Percentiles rank a stretch among this genome's conserved stretches.
These are phyloP conservation scores for Phodopus roborovskii DNA, from an alignment of 2,113 vertebrate species.

Conservation along the genomic window DNA sequence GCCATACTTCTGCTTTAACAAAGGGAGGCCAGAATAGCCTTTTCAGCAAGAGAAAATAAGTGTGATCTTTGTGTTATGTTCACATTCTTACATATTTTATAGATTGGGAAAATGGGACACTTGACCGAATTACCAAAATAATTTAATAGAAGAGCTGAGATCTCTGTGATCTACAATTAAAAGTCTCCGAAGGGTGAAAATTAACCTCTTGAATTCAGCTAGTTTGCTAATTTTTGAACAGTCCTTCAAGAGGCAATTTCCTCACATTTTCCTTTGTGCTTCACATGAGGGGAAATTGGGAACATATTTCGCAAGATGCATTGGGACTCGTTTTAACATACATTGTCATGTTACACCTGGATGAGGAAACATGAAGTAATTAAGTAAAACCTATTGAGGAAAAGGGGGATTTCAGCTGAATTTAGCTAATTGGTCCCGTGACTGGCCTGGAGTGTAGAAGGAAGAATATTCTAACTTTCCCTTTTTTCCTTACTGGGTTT, in stretches of 20 bases:
- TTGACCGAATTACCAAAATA: conserved; percentile 16
- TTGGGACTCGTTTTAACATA: conserved; percentile 25
- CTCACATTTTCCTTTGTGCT: background rate
- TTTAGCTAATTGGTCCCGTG: conserved; percentile 65
- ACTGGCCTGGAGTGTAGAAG: conserved; percentile 22
- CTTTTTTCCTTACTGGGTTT: conserved; percentile 67
- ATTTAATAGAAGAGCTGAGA: conserved; percentile 18
- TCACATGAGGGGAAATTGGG: background rate
- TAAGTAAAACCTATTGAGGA: conserved; percentile 53
- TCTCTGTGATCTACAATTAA: conserved; percentile 19
- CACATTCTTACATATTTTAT: background rate
- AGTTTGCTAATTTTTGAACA: conserved; percentile 39
- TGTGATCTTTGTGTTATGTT: background rate
- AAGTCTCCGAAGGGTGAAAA: conserved; percentile 47
- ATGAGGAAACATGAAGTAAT: conserved; percentile 63
- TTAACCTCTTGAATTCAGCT: conserved; percentile 36
- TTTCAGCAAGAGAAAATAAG: conserved; percentile 17
- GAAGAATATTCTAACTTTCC: conserved; percentile 63
- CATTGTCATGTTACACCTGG: conserved; percentile 33
- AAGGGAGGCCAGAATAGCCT: background rate
- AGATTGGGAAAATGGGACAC: background rate
- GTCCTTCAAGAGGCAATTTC: background rate
- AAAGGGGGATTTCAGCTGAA: conserved; percentile 62
- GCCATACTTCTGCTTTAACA: conserved; percentile 48
- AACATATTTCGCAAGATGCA: background rate